These are phyloP conservation scores for Pemphredon lugubris DNA, from an alignment of 2,888 invertebrate genomes.

Conservation along the genomic window DNA sequence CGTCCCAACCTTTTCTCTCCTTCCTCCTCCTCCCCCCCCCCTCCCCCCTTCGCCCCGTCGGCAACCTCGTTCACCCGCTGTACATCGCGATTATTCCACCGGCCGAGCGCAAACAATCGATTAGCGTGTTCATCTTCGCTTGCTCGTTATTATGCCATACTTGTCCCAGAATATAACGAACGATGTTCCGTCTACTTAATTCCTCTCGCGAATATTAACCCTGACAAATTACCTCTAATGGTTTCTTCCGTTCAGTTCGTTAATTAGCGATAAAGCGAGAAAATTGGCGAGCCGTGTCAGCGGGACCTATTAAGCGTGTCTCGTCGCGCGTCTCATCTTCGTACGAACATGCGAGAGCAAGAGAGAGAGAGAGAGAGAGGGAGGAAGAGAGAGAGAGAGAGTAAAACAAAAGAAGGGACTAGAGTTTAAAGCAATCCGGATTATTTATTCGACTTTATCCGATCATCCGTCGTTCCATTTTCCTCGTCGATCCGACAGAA, in stretches of 20 bases:
- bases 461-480: neutral
- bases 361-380: no score
- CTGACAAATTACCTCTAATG: conserved; percentile 28
- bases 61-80: no score
- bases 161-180: conserved; percentile 11
- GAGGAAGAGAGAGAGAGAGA: no score
- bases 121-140: conserved; percentile 47
- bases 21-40: neutral
- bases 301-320: neutral
- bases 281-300: neutral
- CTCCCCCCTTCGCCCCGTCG: conserved; percentile 18
- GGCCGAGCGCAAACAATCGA: conserved; percentile 49
- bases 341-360: neutral
- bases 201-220: conserved; percentile 5
- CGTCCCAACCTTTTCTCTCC: neutral
- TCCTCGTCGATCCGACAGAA: neutral
- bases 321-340: neutral
- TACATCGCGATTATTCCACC: conserved; percentile 43
- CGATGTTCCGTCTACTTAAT: conserved; percentile 5
- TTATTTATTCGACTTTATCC: no score
- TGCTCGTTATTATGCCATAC: conserved; percentile 31
- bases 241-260: neutral
- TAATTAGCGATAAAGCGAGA: neutral
- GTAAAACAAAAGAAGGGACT: no score
- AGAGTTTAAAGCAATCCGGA: no score